phyloP scores from a whole-genome alignment of 2,113 vertebrate species.

The Alethe diademata region DNA sequence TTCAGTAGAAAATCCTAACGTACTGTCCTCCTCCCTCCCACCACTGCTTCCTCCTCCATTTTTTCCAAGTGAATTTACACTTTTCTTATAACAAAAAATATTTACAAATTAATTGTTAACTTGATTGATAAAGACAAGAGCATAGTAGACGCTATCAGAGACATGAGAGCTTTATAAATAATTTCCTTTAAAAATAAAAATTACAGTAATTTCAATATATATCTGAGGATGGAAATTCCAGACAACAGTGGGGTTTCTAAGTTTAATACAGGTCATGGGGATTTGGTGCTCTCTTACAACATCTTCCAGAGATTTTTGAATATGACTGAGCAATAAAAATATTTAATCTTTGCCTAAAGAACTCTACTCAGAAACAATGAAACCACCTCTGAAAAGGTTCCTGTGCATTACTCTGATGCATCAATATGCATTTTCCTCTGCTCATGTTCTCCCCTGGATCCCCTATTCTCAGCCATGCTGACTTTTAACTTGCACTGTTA shows the following conservation, averaged over 20 bases:
- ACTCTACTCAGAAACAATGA: not conserved
- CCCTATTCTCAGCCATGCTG: conserved; percentile 46
- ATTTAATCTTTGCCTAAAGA: not conserved
- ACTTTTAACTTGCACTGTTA: conserved; percentile 54
- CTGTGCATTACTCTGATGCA: not conserved
- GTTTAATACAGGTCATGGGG: not conserved
- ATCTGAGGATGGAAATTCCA: not conserved
- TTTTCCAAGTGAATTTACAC: not conserved
- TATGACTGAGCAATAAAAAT: not conserved
- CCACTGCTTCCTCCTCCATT: not conserved
- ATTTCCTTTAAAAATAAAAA: not conserved
- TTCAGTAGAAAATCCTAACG: not conserved
- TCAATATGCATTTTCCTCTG: conserved; percentile 39
- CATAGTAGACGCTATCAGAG: not conserved
- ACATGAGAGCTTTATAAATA: not conserved
- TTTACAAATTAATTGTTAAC: not conserved
- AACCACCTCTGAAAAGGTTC: not conserved
- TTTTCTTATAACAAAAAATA: not conserved
- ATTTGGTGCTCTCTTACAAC: not conserved
- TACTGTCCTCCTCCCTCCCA: not conserved
- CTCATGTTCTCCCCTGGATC: not conserved
- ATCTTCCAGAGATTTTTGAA: not conserved
- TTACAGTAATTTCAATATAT: not conserved
- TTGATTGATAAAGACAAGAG: not conserved
- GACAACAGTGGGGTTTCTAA: not conserved